A percentile compares a stretch with the other conserved stretches of the same genome.
These are phyloP conservation scores for Cheirogaleus major DNA, from an alignment of 2,797 vertebrate species.

Conservation along the genomic window DNA sequence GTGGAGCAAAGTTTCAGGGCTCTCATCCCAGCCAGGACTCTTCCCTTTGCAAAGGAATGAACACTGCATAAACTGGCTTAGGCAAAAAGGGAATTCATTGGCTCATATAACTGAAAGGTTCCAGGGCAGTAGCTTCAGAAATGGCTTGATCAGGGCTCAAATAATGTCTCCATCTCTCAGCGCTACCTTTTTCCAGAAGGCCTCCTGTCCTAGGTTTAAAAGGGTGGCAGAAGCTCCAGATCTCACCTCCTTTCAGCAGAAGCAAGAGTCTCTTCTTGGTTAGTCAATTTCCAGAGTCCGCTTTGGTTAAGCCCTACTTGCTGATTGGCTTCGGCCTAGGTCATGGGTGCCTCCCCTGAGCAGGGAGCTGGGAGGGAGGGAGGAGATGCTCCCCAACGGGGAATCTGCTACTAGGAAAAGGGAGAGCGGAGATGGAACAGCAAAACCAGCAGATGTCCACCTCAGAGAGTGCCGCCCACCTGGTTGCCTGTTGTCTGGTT, in stretches of 20 bases:
- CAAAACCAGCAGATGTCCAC: not conserved
- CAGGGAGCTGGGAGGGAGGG: not conserved
- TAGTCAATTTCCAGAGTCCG: not conserved
- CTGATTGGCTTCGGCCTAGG: not conserved
- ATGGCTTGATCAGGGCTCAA: not conserved
- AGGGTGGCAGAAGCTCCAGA: not conserved
- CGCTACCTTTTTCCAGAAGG: not conserved
- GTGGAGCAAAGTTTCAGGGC: not conserved
- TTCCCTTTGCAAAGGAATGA: not conserved
- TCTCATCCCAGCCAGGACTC: not conserved
- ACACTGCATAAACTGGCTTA: not conserved
- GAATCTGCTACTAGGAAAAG: not conserved
- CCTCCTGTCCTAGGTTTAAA: not conserved
- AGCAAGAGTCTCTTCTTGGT: not conserved
- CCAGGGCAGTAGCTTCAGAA: not conserved
- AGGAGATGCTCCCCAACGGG: not conserved
- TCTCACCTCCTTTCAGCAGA: not conserved
- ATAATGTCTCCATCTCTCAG: not conserved
- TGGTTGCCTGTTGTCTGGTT: not conserved
- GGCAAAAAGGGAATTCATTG: not conserved
- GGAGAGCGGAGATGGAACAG: not conserved
- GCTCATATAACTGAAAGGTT: not conserved
- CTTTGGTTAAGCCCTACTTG: not conserved
- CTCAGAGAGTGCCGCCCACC: not conserved
- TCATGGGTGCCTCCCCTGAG: not conserved